These are phyloP conservation scores for Pachypeltis micranthus DNA, from an alignment of 1,140 invertebrate genomes.

Conservation along the genomic window DNA sequence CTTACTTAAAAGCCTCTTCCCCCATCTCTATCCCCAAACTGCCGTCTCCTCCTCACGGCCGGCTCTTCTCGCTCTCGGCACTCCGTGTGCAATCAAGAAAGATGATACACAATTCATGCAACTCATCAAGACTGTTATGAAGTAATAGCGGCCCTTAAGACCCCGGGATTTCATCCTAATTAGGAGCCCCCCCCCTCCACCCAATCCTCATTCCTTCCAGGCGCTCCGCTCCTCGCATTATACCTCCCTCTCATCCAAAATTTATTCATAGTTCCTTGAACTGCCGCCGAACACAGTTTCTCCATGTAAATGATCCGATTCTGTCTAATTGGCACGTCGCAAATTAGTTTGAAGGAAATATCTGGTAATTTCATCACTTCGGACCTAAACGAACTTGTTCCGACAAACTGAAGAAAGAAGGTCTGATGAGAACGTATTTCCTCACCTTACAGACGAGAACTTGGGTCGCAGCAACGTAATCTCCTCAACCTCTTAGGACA, in stretches of 20 bases:
- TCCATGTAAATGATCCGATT: not conserved
- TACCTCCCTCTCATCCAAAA: not conserved
- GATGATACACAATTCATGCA: constrained; percentile 17
- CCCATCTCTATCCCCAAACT: not conserved
- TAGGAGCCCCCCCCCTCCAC: not conserved
- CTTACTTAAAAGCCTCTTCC: constrained; percentile 5
- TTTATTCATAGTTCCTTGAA: not conserved
- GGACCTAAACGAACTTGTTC: no score
- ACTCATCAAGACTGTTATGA: constrained; percentile 17
- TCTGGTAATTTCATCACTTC: no score
- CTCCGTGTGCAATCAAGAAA: constrained; percentile 15
- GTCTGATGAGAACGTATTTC: no score
- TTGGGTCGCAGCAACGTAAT: no score
- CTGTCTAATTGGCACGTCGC: not conserved
- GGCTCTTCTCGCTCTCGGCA: not conserved
- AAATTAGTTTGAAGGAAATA: not conserved
- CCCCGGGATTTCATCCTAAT: constrained; percentile 14
- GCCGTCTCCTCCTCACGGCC: not conserved
- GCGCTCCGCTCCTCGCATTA: not conserved
- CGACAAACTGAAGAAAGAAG: no score
- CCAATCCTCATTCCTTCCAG: no score
- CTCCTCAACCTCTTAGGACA: no score
- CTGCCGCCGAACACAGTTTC: not conserved
- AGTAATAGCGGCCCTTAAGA: constrained; percentile 15
- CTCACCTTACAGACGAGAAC: no score